A percentile compares a stretch with the other conserved stretches of the same genome.
These are phyloP conservation scores for Galago senegalensis DNA, from an alignment of 2,797 vertebrate species.

Conservation along the genomic window DNA sequence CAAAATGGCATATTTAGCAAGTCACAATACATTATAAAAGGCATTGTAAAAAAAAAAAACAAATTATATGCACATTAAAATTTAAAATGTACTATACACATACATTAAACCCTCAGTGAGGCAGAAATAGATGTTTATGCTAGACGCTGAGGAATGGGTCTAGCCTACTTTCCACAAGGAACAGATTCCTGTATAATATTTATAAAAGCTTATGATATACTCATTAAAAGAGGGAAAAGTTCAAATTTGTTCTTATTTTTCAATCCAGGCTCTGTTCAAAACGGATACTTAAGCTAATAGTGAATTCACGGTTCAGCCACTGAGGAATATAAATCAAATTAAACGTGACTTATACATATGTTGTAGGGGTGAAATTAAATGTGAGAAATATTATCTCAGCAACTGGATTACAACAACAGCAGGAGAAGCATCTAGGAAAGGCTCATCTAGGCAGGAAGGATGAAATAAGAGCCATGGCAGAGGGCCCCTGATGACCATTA, in stretches of 20 bases:
- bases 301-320: not conserved
- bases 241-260: not conserved
- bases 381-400: not conserved
- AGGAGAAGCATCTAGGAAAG: not conserved
- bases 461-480: not conserved
- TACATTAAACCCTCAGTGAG: not conserved
- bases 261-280: not conserved
- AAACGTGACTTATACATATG: not conserved
- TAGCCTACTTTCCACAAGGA: not conserved
- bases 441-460: not conserved
- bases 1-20: conserved; percentile 50
- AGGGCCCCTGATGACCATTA: not conserved
- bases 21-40: conserved; percentile 45
- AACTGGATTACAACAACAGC: not conserved
- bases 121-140: conserved; percentile 23
- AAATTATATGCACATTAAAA: conserved; percentile 23
- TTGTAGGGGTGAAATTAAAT: not conserved
- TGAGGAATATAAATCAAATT: not conserved
- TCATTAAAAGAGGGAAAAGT: not conserved
- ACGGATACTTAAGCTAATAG: not conserved
- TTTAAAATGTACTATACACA: not conserved
- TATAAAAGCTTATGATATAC: not conserved
- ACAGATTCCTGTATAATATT: not conserved
- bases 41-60: not conserved
- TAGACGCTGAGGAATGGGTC: not conserved